Evolutionary conservation across 1,140 invertebrate species (phyloP), one percentile per base, ranked within the genome.

Genomic region (Scaptomyza montana): DNA sequence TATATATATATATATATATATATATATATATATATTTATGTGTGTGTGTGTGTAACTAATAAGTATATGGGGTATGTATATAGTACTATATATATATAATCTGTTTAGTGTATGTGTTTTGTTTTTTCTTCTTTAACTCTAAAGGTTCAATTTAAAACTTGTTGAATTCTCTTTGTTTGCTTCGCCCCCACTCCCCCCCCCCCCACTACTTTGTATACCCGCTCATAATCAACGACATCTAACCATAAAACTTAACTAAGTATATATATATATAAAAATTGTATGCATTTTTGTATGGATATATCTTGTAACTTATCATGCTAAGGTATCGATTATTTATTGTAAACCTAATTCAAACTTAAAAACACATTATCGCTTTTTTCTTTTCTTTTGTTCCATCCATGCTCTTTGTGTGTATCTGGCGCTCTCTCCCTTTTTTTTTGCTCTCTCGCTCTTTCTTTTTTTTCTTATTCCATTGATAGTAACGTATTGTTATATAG

Each of bases 391-490:
- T n/a, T 33, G 7, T 19, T 21, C 16, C 21, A 25, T 25, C 10
- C 28, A 12, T 43, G 1, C 50, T 28, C 6, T 41, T 16, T 45
- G 1, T 56, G 2, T 62, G 0, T 55, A 21, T 70, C 57, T 60
- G 16, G 8, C 59, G 66, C 64, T 49, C 54, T 74, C 74, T 64
- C 62, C 74, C 85, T n/a, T 28, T 28, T 16, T n/a, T 57, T 69
- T 64, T 50, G 51, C 78, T 84, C 8, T 13, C 43, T 28, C 39
- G 43, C 39, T 28, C 54, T 43, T n/a, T 13, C 7, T 21, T 28
- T 28, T 25, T 49, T 21, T 50, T 28, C 47, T 45, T 41, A 56
- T 70, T 74, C 33, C 33, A 36, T 9, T 9, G 7, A 9, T 36
- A 1, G 8, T 36, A 9, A 36, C 7, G 30, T 30, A 30, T 30